phyloP scores from a whole-genome alignment of 1,140 invertebrate genomes.

The Brachystomella parvula region DNA sequence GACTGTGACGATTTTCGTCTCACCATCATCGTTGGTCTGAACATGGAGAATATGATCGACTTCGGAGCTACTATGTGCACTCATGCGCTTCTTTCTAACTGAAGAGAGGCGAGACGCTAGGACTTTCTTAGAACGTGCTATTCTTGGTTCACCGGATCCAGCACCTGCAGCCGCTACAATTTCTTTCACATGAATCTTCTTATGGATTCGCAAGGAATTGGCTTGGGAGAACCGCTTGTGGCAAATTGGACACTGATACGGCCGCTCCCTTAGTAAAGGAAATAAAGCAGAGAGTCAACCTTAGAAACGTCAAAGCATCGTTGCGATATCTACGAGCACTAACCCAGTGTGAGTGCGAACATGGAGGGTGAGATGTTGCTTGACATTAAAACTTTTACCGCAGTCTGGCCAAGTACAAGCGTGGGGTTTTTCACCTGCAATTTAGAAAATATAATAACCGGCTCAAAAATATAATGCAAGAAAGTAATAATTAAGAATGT shows the following conservation, averaged over 20 bases:
- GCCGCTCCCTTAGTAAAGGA: not conserved
- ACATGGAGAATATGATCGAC: too few relatives aligned
- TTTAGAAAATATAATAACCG: not conserved
- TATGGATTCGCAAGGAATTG: slow-evolving; percentile 22
- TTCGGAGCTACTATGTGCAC: too few relatives aligned
- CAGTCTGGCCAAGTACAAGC: slow-evolving; percentile 14
- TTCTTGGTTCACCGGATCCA: not conserved
- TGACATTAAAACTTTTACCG: slow-evolving; percentile 24
- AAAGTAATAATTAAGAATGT: not conserved
- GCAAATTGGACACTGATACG: slow-evolving; percentile 20
- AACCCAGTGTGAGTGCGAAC: slow-evolving; percentile 19
- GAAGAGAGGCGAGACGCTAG: too few relatives aligned
- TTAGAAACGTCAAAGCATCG: not conserved
- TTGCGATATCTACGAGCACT: not conserved
- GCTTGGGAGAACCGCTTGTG: slow-evolving; percentile 23
- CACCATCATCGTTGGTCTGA: too few relatives aligned
- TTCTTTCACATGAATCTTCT: slow-evolving; percentile 21
- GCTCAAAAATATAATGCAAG: not conserved
- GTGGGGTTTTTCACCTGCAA: slow-evolving; percentile 17
- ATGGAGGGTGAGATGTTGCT: slow-evolving; percentile 23
- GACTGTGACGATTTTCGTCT: too few relatives aligned
- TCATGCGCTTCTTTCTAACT: too few relatives aligned
- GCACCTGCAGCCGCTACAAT: not conserved
- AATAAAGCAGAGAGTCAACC: not conserved
- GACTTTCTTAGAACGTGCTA: too few relatives aligned